Percentiles rank a stretch among this genome's conserved stretches.
phyloP scores from a whole-genome alignment of 2,113 vertebrate species.

The Erythrolamprus reginae region DNA sequence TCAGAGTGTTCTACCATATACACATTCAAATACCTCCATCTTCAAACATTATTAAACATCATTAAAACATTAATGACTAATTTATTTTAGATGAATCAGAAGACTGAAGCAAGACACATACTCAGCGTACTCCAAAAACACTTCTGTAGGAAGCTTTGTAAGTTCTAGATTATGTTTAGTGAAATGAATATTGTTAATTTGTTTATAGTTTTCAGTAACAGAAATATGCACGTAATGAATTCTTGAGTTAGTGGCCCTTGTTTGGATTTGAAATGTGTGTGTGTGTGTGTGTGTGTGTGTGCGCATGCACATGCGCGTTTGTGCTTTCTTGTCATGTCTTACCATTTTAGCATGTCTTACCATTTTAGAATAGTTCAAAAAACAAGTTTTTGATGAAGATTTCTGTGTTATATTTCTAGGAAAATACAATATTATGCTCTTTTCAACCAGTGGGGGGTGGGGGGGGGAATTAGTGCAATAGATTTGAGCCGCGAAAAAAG shows the following conservation, averaged over 20 bases:
- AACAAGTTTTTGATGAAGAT: too few relatives aligned
- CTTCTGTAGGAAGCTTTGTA: conserved; percentile 84
- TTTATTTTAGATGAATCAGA: conserved; percentile 80
- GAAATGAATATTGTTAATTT: conserved; percentile 12
- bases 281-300: neutral
- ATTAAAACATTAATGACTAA: conserved; percentile 28
- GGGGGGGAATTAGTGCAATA: too few relatives aligned
- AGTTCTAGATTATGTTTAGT: conserved; percentile 61
- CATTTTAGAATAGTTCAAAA: too few relatives aligned
- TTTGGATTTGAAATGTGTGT: neutral
- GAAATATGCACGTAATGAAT: neutral
- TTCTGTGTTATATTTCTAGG: too few relatives aligned
- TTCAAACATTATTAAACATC: neutral
- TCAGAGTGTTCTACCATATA: neutral
- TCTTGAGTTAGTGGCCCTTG: neutral
- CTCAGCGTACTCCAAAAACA: conserved; percentile 81
- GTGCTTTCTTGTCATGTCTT: too few relatives aligned
- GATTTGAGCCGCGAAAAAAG: too few relatives aligned
- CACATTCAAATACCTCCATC: neutral
- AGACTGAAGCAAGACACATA: conserved; percentile 78
- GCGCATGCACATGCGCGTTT: too few relatives aligned
- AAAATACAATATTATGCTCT: too few relatives aligned
- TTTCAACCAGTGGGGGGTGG: too few relatives aligned
- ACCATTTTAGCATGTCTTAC: too few relatives aligned
- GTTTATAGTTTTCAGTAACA: neutral